Evolutionary conservation across 2,797 vertebrate genomes (phyloP).

Genomic region (Pogoniulus pusillus): DNA sequence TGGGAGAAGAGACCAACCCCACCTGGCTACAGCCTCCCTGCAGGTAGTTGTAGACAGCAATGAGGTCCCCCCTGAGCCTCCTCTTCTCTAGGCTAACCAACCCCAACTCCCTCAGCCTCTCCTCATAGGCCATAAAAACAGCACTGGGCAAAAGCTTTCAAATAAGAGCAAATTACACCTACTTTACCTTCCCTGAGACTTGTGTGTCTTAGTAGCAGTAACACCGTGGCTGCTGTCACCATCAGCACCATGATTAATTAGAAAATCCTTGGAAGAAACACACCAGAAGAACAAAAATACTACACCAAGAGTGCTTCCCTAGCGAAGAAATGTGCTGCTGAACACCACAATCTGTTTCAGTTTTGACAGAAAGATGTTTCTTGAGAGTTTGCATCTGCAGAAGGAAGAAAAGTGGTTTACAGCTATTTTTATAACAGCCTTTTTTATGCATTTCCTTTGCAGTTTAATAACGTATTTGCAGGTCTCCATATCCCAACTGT

Average conservation of each 20-base stretch:
- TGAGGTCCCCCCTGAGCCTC: too few relatives aligned
- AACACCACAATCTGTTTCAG: conserved; percentile 68
- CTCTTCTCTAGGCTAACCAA: too few relatives aligned
- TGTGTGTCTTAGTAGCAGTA: neutral
- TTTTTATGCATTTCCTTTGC: conserved; percentile 42
- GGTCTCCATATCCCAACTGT: neutral
- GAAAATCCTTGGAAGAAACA: conserved; percentile 17
- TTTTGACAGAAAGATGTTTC: conserved; percentile 66
- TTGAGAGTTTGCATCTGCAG: conserved; percentile 69
- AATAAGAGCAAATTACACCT: neutral
- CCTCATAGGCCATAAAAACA: neutral
- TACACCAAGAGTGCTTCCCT: conserved; percentile 45
- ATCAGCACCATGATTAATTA: conserved; percentile 29
- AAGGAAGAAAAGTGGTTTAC: conserved; percentile 21
- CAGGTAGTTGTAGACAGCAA: too few relatives aligned
- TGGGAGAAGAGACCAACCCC: too few relatives aligned
- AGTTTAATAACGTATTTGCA: conserved; percentile 44
- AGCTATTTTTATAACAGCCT: conserved; percentile 56
- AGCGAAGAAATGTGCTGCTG: conserved; percentile 50
- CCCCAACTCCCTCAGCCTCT: too few relatives aligned
- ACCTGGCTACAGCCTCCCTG: too few relatives aligned
- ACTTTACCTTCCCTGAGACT: neutral
- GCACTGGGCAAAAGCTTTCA: neutral
- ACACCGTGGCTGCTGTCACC: neutral
- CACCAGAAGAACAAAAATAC: conserved; percentile 41